Base-by-base conservation (phyloP, 2,797 vertebrate genomes). In the Dipus sagitta region DNA sequence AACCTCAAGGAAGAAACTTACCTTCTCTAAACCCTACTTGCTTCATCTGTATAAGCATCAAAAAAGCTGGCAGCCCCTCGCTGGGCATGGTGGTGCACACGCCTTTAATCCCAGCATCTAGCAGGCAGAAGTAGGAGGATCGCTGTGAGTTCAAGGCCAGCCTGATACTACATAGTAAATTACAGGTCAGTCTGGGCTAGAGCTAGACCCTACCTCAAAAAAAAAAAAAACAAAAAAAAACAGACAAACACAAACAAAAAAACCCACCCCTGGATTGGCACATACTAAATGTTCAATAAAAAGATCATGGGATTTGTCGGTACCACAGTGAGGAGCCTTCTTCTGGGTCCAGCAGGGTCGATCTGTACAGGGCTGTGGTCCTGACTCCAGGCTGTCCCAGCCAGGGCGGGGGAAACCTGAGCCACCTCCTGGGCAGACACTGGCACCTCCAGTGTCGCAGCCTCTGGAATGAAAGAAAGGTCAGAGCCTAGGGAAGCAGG, bases 381-480 rank as follows among this genome's bases (percentile, higher is more conserved):
- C 34, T 10, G 2, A 2, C 77, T 60, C 58, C 42, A 2, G 77
- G 84, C 92, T 34, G 94, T 18, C 90, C 84, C 14, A 12, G 87
- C 88, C 96, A 93, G 85, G 88, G 82, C 9, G 21, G 65, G 95
- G 90, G 97, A 95, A 97, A 97, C 93, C 90, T 95, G 97, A 97
- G 95, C 95, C 87, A 81, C 76, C 58, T 92, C 88, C 92, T 60
- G 32, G 85, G 94, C 83, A 95, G 93, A 94, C 52, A 3, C 82
- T 28, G 64, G 23, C 70, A 26, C 87, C 13, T 79, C 54, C 7
- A 2, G 86, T 17, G 89, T 89, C 23, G 54, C 86, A 23, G 64
- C 88, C 93, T 95, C 81, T 86, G 90, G 93, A 94, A 94, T 94
- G 94, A 96, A 96, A 96, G 96, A 96, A 97, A 97, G 97, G 97